phyloP scores from a whole-genome alignment of 1,140 invertebrate genomes.

The Megalopta genalis region DNA sequence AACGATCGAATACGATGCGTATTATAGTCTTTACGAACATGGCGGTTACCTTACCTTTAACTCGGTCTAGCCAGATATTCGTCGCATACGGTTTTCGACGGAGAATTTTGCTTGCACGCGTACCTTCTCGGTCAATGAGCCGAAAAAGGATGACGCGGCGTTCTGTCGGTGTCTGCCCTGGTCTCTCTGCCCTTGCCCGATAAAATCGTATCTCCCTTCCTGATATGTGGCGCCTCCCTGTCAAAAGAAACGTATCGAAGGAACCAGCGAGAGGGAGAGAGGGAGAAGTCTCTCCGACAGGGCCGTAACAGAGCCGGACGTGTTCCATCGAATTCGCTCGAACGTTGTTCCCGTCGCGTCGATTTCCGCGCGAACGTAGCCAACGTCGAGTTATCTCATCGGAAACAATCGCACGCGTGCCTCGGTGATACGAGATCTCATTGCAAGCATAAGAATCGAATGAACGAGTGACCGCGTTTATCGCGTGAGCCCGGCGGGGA shows the following conservation, averaged over 20 bases:
- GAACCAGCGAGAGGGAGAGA: no score
- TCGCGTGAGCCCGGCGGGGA: not conserved
- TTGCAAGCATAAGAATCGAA: not conserved
- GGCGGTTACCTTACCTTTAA: conserved; percentile 7
- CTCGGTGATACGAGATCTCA: not conserved
- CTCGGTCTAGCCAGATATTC: not conserved
- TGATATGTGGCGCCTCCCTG: conserved; percentile 29
- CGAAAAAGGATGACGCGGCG: not conserved
- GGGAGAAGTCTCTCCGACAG: no score
- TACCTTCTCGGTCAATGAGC: not conserved
- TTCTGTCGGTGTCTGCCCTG: no score
- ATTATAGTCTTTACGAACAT: not conserved
- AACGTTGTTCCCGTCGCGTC: no score
- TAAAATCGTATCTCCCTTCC: conserved; percentile 9
- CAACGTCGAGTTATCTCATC: no score
- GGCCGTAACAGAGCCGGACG: no score
- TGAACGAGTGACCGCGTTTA: no score
- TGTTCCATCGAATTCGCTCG: no score
- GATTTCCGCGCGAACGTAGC: no score
- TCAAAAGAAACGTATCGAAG: not conserved
- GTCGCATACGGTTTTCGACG: not conserved
- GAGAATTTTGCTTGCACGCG: not conserved
- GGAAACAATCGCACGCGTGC: no score
- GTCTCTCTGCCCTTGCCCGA: not conserved
- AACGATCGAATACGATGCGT: no score